A percentile compares a stretch with the other conserved stretches of the same genome.
These are phyloP conservation scores for Lacanobia oleracea DNA, from an alignment of 2,888 invertebrate genomes.

Conservation along the genomic window DNA sequence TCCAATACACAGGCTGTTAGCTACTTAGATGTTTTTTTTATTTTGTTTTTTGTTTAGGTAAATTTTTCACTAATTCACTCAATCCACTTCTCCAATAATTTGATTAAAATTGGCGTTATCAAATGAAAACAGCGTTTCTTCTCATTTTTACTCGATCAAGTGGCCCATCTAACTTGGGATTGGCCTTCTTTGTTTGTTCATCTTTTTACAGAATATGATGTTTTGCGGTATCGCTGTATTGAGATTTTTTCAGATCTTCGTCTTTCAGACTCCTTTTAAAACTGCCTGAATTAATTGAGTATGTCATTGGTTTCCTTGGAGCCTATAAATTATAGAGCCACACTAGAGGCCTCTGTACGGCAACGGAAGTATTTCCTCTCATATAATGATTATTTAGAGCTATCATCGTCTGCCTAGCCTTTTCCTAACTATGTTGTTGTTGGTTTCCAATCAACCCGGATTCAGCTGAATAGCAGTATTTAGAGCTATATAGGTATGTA, in stretches of 20 bases:
- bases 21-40: no score
- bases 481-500: no score
- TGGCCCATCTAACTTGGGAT: no score
- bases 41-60: background rate
- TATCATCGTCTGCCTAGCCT: no score
- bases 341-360: background rate
- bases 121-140: no score
- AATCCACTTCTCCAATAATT: background rate
- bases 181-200: background rate
- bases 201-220: background rate
- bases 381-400: background rate
- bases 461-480: no score
- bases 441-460: no score
- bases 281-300: background rate
- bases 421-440: no score
- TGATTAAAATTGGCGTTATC: no score
- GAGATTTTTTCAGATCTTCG: background rate
- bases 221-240: background rate
- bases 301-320: background rate
- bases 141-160: background rate
- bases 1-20: background rate
- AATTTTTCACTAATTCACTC: background rate
- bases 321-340: background rate
- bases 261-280: background rate
- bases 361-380: no score